phyloP scores from a whole-genome alignment of 2,888 invertebrate genomes.

The Lepidochrysops patricia region DNA sequence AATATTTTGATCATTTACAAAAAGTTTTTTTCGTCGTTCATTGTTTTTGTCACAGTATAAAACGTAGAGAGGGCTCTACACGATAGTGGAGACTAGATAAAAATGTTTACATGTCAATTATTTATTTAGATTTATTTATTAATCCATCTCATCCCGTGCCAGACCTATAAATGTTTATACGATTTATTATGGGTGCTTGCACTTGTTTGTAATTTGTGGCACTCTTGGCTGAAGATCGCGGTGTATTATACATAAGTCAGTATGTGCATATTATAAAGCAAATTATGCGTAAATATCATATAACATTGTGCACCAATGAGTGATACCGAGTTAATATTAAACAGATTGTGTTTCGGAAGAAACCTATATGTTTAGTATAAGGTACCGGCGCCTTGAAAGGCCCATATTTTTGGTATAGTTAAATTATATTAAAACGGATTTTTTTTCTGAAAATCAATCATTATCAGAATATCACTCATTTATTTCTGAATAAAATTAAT shows the following conservation, averaged over 20 bases:
- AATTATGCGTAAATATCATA: neutral
- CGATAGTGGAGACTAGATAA: too few species aligned
- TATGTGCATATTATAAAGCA: neutral
- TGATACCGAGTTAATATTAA: neutral
- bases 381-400: too few species aligned
- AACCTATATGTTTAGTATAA: too few species aligned
- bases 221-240: constrained; percentile 28
- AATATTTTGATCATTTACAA: too few species aligned
- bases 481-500: too few species aligned
- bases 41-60: neutral
- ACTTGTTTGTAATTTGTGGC: constrained; percentile 28
- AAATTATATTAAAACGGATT: too few species aligned
- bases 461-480: too few species aligned
- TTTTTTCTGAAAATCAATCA: too few species aligned
- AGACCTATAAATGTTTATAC: constrained; percentile 33
- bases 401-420: too few species aligned
- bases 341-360: constrained; percentile 5
- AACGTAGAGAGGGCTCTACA: neutral
- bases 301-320: neutral
- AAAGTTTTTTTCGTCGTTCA: neutral
- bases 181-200: constrained; percentile 36
- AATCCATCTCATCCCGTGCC: constrained; percentile 32
- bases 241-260: constrained; percentile 18
- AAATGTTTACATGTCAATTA: constrained; percentile 43
- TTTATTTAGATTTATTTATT: constrained; percentile 41